Evolutionary conservation across 2,797 vertebrate genomes (phyloP).

Genomic region (Kryptolebias ocellatus): DNA sequence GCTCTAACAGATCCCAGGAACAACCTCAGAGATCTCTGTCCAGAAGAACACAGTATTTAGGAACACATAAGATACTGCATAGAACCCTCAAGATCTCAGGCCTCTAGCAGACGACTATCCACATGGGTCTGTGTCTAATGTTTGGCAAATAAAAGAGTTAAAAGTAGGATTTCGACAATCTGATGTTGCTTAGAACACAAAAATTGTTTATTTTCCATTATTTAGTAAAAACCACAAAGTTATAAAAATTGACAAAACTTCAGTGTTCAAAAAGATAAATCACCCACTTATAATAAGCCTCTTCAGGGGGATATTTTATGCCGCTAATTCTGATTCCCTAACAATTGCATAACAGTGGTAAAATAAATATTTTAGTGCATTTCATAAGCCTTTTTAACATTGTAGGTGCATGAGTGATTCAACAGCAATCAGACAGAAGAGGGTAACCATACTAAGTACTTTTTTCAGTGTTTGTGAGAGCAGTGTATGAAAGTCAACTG

Average conservation of each 20-base stretch:
- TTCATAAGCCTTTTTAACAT: conserved; percentile 1
- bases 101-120: no score
- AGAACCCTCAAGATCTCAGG: no score
- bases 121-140: background rate
- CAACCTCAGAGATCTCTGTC: no score
- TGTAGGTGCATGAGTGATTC: background rate
- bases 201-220: background rate
- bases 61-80: no score
- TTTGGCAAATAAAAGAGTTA: background rate
- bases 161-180: background rate
- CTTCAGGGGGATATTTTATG: background rate
- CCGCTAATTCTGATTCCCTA: background rate
- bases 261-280: background rate
- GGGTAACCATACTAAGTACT: background rate
- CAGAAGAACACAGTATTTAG: no score
- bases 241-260: background rate
- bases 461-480: conserved; percentile 1
- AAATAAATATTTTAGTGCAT: background rate
- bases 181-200: background rate
- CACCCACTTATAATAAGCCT: background rate
- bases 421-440: conserved; percentile 4
- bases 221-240: background rate
- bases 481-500: conserved; percentile 9
- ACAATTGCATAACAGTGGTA: background rate
- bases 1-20: no score